Percentiles rank a stretch among this genome's conserved stretches.
Conservation (phyloP, 2,113 vertebrate genomes). For the Saimiri boliviensis region DNA sequence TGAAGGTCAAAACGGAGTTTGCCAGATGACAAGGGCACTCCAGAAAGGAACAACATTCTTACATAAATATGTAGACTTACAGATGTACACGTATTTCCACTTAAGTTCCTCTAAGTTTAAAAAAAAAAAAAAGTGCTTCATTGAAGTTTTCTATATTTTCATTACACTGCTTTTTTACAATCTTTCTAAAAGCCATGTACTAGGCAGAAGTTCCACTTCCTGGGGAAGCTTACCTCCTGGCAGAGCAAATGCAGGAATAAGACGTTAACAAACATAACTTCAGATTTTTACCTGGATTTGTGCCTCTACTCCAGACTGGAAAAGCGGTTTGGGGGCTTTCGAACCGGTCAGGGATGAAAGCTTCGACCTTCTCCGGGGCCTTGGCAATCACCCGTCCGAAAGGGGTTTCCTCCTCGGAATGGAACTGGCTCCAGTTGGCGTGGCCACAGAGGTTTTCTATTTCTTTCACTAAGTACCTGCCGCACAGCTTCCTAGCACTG, state of each 20-base stretch:
- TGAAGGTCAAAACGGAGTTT: not conserved
- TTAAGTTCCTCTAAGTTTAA: not conserved
- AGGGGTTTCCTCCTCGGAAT: not conserved
- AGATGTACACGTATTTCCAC: not conserved
- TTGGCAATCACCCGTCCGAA: not conserved
- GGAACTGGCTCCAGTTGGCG: slow-evolving; percentile 36
- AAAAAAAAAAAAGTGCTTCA: not conserved
- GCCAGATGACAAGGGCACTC: not conserved
- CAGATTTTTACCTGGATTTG: slow-evolving; percentile 48
- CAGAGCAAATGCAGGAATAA: not conserved
- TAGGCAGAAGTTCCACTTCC: not conserved
- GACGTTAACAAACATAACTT: not conserved
- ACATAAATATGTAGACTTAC: not conserved
- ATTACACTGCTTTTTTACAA: not conserved
- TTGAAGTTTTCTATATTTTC: not conserved
- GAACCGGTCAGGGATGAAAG: not conserved
- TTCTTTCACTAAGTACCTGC: slow-evolving; percentile 49
- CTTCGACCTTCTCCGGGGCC: not conserved
- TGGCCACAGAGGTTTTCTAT: slow-evolving; percentile 58
- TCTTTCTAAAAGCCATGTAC: not conserved
- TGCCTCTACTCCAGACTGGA: not conserved
- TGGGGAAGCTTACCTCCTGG: not conserved
- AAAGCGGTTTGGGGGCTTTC: not conserved
- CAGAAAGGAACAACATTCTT: not conserved
- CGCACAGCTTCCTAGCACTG: slow-evolving; percentile 55